Evolutionary conservation across 2,888 invertebrate species (phyloP).

Genomic region (Deroplatys truncata): DNA sequence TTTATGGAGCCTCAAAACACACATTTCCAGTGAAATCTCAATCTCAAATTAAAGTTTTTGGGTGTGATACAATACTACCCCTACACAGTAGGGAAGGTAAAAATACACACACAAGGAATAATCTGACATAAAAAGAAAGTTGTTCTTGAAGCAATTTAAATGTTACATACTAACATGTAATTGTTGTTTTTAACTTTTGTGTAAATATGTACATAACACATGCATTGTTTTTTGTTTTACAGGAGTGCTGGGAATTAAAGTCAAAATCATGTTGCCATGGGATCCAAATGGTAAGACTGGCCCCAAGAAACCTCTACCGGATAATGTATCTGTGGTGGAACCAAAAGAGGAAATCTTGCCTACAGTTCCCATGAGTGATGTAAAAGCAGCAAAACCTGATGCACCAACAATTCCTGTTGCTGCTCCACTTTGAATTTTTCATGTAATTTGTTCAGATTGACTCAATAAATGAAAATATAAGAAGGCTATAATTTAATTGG

Average conservation of each 20-base stretch:
- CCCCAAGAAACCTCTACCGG: conserved; percentile 95
- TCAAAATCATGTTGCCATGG: conserved; percentile 99
- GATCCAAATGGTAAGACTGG: conserved; percentile 97
- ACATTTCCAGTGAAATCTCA: no score
- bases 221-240: conserved; percentile 24
- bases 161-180: no score
- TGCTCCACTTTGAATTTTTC: conserved; percentile 2
- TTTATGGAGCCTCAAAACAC: no score
- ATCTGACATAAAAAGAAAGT: no score
- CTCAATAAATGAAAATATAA: not conserved
- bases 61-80: no score
- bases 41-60: no score
- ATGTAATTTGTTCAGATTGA: not conserved
- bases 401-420: conserved; percentile 37
- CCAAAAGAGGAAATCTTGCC: conserved; percentile 91
- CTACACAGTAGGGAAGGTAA: no score
- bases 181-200: no score
- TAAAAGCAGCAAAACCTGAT: conserved; percentile 63
- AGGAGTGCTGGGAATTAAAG: conserved; percentile 58
- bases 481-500: not conserved
- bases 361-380: conserved; percentile 67
- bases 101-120: no score
- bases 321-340: conserved; percentile 94
- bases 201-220: not conserved
- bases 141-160: no score